These are phyloP conservation scores for Vimba vimba DNA, from an alignment of 2,113 vertebrate species.

Conservation along the genomic window DNA sequence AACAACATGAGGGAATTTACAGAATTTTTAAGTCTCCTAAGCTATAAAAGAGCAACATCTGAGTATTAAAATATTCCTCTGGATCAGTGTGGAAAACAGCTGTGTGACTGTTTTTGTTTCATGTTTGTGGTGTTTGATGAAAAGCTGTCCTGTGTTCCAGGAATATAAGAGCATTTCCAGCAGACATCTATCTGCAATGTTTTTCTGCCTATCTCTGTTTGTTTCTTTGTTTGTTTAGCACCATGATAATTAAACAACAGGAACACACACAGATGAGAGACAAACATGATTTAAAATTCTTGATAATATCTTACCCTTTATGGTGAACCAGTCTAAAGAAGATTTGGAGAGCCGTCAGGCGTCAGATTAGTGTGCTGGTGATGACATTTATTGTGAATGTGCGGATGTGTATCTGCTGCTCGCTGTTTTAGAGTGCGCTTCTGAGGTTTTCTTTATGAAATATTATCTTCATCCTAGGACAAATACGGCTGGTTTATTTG, in stretches of 20 bases:
- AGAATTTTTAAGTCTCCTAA: background rate
- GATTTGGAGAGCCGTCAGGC: background rate
- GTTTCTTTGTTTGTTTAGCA: background rate
- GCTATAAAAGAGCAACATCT: background rate
- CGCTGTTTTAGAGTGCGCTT: background rate
- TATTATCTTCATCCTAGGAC: slow-evolving; percentile 2
- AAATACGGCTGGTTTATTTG: background rate
- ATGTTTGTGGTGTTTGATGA: slow-evolving; percentile 2
- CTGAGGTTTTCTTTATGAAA: background rate
- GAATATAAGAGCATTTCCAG: slow-evolving; percentile 9
- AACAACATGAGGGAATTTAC: background rate
- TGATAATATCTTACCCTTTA: background rate
- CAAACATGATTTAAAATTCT: background rate
- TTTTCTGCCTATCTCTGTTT: background rate
- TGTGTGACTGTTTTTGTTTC: background rate
- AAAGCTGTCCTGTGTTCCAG: slow-evolving; percentile 11
- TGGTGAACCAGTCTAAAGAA: background rate
- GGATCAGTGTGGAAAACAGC: background rate
- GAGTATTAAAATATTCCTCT: background rate
- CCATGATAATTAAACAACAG: background rate
- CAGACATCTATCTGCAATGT: slow-evolving; percentile 11
- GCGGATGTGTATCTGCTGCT: slow-evolving; percentile 3
- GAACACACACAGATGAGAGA: background rate
- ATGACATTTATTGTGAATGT: slow-evolving; percentile 36
- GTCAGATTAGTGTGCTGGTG: slow-evolving; percentile 33